Base-by-base conservation (phyloP, 1,140 invertebrate genomes). In the Dolichoris vasculosae region DNA sequence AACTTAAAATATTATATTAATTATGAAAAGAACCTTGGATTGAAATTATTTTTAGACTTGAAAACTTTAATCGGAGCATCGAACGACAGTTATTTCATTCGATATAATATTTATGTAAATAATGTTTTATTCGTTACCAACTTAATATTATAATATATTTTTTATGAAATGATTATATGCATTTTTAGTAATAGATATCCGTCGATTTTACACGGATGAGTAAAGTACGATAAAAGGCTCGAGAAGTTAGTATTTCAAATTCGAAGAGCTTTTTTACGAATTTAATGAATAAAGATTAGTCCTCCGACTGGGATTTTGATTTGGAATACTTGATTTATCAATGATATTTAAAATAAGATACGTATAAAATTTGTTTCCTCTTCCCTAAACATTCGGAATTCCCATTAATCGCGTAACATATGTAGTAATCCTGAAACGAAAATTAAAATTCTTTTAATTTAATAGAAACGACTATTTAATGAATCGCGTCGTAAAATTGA, bases 281-380 rank as follows among this genome's bases (percentile, higher is more conserved):
- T 35, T 32, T 55, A 55, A 77, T 77, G 75, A 77, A 51, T 51
- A 77, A 77, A 77, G 75, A 77, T 77, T 51, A 51, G 46, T 51
- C n/a, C 9, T 26, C 26, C 11, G 11, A n/a, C 46, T 51, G 48
- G 40, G 30, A 23, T 46, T 51, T 77, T 77, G 46, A 77, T 51
- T 48, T 51, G 6, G 26, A 77, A 77, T 77, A 77, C 46, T 26
- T 46, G 55, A 77, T 32, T 69, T 35, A 35, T 35, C 64, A 2
- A 59, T 73, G 40, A 73, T 73, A 43, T 43, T 43, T 73, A 11
- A 7, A 43, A 73, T 43, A 15, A 43, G 69, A 73, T n/a, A 69
- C 32, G 40, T 13, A 13, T 73, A 73, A 43, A 43, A 13, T 73
- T 73, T 15, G 23, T 26, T 32, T n/a, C 26, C n/a, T 15, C 69